Conservation (phyloP, 2,888 invertebrate species). For the Zaprionus lineosus region DNA sequence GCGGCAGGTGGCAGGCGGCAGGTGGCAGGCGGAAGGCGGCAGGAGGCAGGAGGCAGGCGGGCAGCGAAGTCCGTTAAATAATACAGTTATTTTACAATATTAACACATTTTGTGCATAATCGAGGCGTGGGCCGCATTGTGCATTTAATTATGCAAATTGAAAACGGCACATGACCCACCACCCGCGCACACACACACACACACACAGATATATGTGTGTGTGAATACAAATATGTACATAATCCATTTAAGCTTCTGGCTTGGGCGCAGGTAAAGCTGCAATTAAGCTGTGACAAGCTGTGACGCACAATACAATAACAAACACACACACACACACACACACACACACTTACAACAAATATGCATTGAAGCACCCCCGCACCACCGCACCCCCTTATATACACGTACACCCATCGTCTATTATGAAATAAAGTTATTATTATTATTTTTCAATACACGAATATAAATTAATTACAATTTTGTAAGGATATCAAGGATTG, state of each 20-base stretch:
- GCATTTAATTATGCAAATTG: conserved; percentile 74
- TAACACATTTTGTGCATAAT: conserved; percentile 64
- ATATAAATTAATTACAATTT: conserved; percentile 68
- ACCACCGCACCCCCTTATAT: too few species aligned
- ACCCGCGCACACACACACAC: conserved; percentile 22
- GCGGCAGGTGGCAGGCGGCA: too few species aligned
- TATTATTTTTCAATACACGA: conserved; percentile 53
- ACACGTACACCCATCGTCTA: conserved; percentile 29
- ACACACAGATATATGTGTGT: not conserved
- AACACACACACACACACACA: not conserved
- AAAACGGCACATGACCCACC: conserved; percentile 57
- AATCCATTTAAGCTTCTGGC: conserved; percentile 62
- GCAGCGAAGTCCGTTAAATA: conserved; percentile 54
- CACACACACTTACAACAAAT: not conserved
- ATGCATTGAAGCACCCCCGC: too few species aligned
- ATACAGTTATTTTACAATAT: conserved; percentile 69
- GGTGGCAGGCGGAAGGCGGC: too few species aligned
- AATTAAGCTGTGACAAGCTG: conserved; percentile 70
- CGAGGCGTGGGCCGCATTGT: conserved; percentile 29
- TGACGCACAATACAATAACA: conserved; percentile 25
- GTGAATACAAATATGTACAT: conserved; percentile 29
- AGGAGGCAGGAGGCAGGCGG: too few species aligned
- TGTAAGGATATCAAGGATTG: conserved; percentile 15
- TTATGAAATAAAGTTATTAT: conserved; percentile 59
- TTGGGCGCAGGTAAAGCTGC: conserved; percentile 51